Evolutionary conservation across 2,888 invertebrate species (phyloP).

Genomic region (Adelognathus sp.): DNA sequence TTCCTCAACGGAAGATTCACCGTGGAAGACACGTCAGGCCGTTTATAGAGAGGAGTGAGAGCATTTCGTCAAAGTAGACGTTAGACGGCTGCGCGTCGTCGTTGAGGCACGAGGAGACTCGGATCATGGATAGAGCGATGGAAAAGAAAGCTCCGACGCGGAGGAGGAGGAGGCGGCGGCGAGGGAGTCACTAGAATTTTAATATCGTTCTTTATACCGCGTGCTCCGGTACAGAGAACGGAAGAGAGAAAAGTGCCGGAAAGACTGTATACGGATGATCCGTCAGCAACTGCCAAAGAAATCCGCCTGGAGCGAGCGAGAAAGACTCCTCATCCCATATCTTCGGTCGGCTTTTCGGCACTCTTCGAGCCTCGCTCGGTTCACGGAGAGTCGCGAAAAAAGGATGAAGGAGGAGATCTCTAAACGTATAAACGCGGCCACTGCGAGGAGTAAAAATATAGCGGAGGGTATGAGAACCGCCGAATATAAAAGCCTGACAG

Average conservation of each 20-base stretch:
- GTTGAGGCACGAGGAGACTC: conserved; percentile 38
- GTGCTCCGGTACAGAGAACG: conserved; percentile 13
- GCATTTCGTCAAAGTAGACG: conserved; percentile 47
- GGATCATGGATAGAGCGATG: conserved; percentile 9
- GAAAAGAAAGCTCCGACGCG: conserved; percentile 13
- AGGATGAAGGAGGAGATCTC: neutral
- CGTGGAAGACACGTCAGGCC: conserved; percentile 12
- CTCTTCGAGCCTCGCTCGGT: conserved; percentile 11
- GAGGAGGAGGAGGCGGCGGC: no score
- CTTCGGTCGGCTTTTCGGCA: conserved; percentile 31
- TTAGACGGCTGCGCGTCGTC: conserved; percentile 4
- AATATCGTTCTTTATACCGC: conserved; percentile 47
- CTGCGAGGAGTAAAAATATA: neutral
- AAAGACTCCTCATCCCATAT: conserved; percentile 23
- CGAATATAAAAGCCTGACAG: neutral
- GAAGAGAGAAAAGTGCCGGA: conserved; percentile 1
- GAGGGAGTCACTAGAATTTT: conserved; percentile 46
- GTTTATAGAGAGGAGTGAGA: conserved; percentile 3
- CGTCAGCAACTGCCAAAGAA: conserved; percentile 52
- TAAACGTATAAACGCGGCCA: conserved; percentile 1
- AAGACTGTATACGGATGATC: conserved; percentile 42
- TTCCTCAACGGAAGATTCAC: conserved; percentile 23
- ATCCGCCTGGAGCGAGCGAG: conserved; percentile 37
- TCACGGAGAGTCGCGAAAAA: neutral
- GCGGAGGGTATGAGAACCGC: neutral